Base-by-base conservation (phyloP, 2,797 vertebrate genomes). In the Sylvia borin region DNA sequence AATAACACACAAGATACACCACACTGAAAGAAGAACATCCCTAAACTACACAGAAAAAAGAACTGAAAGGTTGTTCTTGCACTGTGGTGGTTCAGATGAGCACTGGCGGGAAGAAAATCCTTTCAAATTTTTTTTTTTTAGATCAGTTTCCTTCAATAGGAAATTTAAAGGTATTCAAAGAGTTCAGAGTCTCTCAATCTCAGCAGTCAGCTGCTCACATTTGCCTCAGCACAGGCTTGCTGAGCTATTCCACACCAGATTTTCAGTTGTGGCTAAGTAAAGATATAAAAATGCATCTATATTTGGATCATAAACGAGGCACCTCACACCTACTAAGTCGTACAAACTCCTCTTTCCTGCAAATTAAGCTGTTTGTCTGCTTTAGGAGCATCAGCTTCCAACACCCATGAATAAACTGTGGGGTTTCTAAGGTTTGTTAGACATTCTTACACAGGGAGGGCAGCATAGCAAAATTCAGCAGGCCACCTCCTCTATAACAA, bases 271-370 rank as follows among this genome's bases (percentile, higher is more conserved):
- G 50, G 45, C 50, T 68, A 77, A 54, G 16, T 65, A 68, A 84
- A 92, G 58, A 58, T 75, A 34, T 1, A 70, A 79, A 86, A 72
- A 40, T n/a, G 34, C 13, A 18, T 54, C 75, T 93, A 73, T 92
- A 94, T 95, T 92, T 91, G 84, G 89, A 95, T 36, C 47, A 32
- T 43, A 77, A 87, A 85, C 60, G 50, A 95, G 65, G 58, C 58
- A 81, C 4, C 77, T 95, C 51, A 25, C 92, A 90, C 75, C 60
- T 79, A 66, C 90, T 67, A 67, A 78, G 92, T 31, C 38, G 73
- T 21, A 24, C 47, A 85, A 27, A 34, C 54, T 91, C 17, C 24
- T 77, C 47, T 79, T 88, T 64, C 45, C 65, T 83, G 78, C 48
- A 78, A 82, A 88, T 80, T 61, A 68, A 96, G 72, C 74, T 55